Conservation (phyloP, 2,113 vertebrate genomes). For the Rana temporaria region DNA sequence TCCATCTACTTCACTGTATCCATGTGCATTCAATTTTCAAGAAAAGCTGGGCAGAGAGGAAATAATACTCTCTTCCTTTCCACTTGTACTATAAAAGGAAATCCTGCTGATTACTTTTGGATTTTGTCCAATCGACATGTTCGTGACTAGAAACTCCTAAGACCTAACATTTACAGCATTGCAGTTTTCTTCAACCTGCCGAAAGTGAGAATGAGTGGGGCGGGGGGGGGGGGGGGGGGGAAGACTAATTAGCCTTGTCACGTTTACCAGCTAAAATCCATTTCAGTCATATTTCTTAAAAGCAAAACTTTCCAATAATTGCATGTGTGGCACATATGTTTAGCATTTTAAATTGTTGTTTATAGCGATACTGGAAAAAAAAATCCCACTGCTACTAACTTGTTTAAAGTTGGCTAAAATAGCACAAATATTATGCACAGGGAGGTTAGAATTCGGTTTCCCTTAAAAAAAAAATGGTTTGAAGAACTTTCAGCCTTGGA, state of each 20-base stretch:
- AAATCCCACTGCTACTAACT: slow-evolving; percentile 19
- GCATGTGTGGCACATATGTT: slow-evolving; percentile 39
- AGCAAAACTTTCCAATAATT: slow-evolving; percentile 8
- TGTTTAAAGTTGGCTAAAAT: slow-evolving; percentile 42
- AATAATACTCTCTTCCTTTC: slow-evolving; percentile 26
- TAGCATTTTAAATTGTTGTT: slow-evolving; percentile 39
- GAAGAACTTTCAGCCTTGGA: slow-evolving; percentile 17
- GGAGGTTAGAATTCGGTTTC: slow-evolving; percentile 3
- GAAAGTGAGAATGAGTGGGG: neutral
- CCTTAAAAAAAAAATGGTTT: slow-evolving; percentile 33
- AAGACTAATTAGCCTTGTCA: neutral
- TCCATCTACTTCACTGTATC: neutral
- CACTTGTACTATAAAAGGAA: slow-evolving; percentile 13
- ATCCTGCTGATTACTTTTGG: slow-evolving; percentile 44
- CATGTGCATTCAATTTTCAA: slow-evolving; percentile 8
- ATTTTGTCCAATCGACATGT: slow-evolving; percentile 33
- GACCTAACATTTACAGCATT: neutral
- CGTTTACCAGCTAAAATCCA: neutral
- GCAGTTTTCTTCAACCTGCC: slow-evolving; percentile 4
- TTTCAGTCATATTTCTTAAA: slow-evolving; percentile 4
- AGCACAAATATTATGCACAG: slow-evolving; percentile 12
- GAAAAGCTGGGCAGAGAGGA: neutral
- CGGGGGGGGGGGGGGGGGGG: too few species aligned
- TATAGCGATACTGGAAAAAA: slow-evolving; percentile 32
- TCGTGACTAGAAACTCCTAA: slow-evolving; percentile 15